Conservation (phyloP, 2,113 vertebrate genomes). For the Oryzias celebensis region DNA sequence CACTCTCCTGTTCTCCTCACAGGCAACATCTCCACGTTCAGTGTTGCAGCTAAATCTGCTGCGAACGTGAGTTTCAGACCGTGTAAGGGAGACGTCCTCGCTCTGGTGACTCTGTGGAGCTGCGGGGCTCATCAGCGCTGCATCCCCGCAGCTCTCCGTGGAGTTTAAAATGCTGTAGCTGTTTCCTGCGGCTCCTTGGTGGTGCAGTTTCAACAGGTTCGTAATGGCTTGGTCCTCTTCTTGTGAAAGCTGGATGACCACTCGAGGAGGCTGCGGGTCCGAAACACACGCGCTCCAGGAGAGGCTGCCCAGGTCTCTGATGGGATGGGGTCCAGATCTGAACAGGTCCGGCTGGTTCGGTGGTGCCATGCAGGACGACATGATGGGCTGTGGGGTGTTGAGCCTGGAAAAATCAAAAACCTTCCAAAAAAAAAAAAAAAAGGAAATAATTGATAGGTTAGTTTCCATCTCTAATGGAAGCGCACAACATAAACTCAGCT, state of each 20-base stretch:
- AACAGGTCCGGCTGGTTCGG: constrained; percentile 52
- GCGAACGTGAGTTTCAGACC: not conserved
- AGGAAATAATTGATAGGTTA: not conserved
- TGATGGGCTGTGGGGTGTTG: constrained; percentile 51
- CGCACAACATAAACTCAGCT: no score
- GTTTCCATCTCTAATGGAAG: no score
- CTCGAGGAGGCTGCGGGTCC: not conserved
- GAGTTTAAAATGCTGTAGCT: no score
- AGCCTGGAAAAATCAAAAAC: constrained; percentile 35
- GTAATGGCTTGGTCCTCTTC: constrained; percentile 70
- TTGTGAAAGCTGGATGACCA: constrained; percentile 58
- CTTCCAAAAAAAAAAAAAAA: constrained; percentile 12
- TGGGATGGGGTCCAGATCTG: constrained; percentile 24
- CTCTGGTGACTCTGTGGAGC: not conserved
- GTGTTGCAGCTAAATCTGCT: not conserved
- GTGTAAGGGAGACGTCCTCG: not conserved
- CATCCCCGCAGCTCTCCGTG: no score
- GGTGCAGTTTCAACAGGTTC: constrained; percentile 59
- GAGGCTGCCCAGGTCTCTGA: constrained; percentile 47
- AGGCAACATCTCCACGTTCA: not conserved
- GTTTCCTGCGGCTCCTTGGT: not conserved
- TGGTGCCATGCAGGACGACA: constrained; percentile 40
- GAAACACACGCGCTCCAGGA: not conserved
- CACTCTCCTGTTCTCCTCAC: not conserved
- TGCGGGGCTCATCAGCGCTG: no score